Conservation (phyloP, 2,113 vertebrate genomes). For the Marmota flaviventris region DNA sequence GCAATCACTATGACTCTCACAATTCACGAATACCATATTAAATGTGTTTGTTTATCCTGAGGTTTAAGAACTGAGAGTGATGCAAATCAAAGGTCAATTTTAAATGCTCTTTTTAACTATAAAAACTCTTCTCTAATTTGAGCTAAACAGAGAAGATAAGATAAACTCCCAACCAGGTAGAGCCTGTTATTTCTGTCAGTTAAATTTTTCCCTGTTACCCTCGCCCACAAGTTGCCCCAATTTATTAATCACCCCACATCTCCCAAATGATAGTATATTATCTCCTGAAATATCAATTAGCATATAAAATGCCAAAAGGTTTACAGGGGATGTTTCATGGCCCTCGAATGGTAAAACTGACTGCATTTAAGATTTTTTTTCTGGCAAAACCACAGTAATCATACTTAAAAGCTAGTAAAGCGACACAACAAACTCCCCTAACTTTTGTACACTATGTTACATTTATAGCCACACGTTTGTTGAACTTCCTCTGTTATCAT, state of each 20-base stretch:
- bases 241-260: background rate
- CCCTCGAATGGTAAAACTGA: background rate
- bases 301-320: background rate
- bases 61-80: background rate
- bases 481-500: background rate
- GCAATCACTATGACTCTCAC: background rate
- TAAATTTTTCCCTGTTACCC: background rate
- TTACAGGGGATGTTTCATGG: background rate
- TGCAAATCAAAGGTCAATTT: background rate
- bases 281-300: constrained; percentile 27
- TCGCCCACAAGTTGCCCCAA: background rate
- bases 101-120: background rate
- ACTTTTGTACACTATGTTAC: background rate
- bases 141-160: constrained; percentile 12
- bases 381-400: background rate
- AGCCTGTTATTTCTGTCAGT: background rate
- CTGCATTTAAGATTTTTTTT: background rate
- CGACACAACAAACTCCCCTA: background rate
- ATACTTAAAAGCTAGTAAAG: background rate
- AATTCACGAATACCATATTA: background rate
- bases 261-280: constrained; percentile 1
- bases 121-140: background rate
- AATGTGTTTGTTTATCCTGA: background rate
- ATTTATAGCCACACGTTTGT: background rate
- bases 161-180: background rate